Evolutionary conservation across 2,888 invertebrate species (phyloP).

Genomic region (Autographa pulchrina): DNA sequence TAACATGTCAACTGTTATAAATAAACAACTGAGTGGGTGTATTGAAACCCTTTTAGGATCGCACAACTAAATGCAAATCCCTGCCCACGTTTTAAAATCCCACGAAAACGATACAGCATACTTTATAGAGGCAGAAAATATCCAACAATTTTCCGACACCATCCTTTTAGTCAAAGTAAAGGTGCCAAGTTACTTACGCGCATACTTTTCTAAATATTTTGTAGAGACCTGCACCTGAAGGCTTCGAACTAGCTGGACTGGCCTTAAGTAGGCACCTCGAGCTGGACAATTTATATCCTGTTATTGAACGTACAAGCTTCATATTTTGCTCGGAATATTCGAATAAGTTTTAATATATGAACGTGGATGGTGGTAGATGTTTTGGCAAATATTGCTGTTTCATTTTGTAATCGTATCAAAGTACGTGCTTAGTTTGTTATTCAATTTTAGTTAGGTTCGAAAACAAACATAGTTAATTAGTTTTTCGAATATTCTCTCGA

Average conservation of each 20-base stretch:
- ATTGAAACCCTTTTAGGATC: constrained; percentile 5
- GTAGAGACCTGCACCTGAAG: constrained; percentile 37
- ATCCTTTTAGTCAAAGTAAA: constrained; percentile 43
- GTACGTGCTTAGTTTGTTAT: not conserved
- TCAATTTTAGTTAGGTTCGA: not conserved
- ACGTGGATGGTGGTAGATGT: not conserved
- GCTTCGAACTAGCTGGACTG: constrained; percentile 27
- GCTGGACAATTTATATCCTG: constrained; percentile 57
- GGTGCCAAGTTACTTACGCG: constrained; percentile 18
- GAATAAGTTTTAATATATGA: constrained; percentile 1
- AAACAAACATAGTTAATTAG: not conserved
- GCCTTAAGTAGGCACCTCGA: constrained; percentile 53
- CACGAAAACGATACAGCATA: constrained; percentile 13
- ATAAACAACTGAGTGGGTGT: not conserved
- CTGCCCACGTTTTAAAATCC: constrained; percentile 15
- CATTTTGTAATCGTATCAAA: not conserved
- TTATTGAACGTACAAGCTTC: constrained; percentile 43
- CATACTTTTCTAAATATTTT: constrained; percentile 45
- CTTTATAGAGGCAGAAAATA: constrained; percentile 29
- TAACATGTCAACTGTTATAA: not conserved
- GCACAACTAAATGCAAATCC: constrained; percentile 1
- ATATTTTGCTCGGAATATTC: constrained; percentile 28
- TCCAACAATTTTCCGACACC: constrained; percentile 29
- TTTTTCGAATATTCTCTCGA: too few relatives aligned
- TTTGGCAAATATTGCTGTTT: constrained; percentile 6